Evolutionary conservation across 2,888 invertebrate genomes (phyloP).

Genomic region (Eurytoma adleriae): DNA sequence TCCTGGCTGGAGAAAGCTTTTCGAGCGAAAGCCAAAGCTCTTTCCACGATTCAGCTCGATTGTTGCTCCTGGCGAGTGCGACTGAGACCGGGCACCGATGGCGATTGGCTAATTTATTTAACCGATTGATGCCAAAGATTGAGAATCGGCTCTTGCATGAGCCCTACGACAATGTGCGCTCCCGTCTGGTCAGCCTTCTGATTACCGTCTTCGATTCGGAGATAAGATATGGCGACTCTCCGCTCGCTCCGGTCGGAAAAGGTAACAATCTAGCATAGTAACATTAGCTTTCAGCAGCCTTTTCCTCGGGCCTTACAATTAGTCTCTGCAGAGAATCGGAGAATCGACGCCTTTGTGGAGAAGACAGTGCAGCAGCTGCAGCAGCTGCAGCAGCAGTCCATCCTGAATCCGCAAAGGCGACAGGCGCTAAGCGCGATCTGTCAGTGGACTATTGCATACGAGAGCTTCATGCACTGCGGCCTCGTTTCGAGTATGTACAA

Average conservation of each 20-base stretch:
- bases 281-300: too few species aligned
- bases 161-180: constrained; percentile 90
- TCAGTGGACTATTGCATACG: constrained; percentile 73
- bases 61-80: constrained; percentile 84
- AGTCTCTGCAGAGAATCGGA: constrained; percentile 66
- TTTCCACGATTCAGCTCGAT: constrained; percentile 81
- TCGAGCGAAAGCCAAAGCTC: constrained; percentile 78
- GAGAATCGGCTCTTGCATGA: constrained; percentile 83
- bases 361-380: constrained; percentile 79
- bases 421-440: constrained; percentile 79
- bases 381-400: too few species aligned
- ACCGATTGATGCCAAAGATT: constrained; percentile 77
- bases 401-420: not conserved
- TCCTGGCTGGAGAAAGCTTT: constrained; percentile 82
- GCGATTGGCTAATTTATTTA: constrained; percentile 84
- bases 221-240: constrained; percentile 51
- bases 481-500: constrained; percentile 79
- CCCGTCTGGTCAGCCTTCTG: constrained; percentile 83
- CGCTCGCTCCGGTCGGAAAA: too few species aligned
- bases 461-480: constrained; percentile 69
- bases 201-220: constrained; percentile 81
- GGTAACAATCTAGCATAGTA: too few species aligned
- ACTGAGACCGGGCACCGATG: constrained; percentile 85
- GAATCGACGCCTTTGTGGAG: constrained; percentile 76
- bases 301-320: not conserved